These are phyloP conservation scores for Propithecus perrieri DNA, from an alignment of 2,797 vertebrate genomes.

Conservation along the genomic window DNA sequence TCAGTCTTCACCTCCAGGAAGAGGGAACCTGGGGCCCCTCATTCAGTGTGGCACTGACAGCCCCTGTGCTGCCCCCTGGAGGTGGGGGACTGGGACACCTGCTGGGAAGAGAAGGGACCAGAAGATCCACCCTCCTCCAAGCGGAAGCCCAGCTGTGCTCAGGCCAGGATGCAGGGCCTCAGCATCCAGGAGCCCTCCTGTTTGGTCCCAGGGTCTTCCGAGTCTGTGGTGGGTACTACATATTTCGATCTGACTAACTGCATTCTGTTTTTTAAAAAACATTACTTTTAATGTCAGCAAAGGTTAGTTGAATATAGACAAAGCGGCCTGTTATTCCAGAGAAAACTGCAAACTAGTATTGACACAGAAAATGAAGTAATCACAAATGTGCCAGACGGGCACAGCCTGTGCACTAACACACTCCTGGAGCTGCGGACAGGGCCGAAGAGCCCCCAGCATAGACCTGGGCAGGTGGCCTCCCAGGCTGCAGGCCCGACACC, in stretches of 20 bases:
- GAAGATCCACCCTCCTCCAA: too few relatives aligned
- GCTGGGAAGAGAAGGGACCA: neutral
- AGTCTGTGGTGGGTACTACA: neutral
- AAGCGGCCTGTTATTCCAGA: neutral
- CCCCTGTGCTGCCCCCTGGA: fast-evolving
- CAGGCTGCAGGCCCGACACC: neutral
- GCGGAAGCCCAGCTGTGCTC: neutral
- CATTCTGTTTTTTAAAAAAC: neutral
- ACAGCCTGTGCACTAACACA: neutral
- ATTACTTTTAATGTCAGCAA: neutral
- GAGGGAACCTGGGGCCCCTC: neutral
- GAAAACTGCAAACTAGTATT: neutral
- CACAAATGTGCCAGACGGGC: neutral
- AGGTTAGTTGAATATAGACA: neutral
- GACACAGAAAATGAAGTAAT: neutral
- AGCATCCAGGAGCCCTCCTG: neutral
- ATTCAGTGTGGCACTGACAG: too few relatives aligned
- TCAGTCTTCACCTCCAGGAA: neutral
- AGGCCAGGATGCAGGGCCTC: neutral
- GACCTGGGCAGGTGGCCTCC: neutral
- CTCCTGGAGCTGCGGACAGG: neutral
- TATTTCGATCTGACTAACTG: neutral
- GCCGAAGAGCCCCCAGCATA: neutral
- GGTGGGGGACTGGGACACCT: neutral
- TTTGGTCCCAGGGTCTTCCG: neutral